Conservation (phyloP, 2,797 vertebrate species). For the Atherinosoma microstoma region DNA sequence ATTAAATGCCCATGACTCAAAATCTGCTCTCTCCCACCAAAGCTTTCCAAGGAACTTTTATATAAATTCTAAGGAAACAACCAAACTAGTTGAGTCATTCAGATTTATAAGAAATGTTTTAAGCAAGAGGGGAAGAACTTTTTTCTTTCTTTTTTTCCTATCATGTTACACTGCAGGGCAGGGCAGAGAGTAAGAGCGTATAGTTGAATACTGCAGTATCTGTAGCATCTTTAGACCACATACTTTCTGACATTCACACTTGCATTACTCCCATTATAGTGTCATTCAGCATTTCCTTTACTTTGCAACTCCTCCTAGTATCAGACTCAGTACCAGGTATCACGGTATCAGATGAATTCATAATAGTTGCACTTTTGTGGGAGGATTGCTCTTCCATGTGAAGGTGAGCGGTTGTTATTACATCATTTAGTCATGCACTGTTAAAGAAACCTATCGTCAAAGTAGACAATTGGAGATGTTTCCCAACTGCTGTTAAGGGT, state of each 20-base stretch:
- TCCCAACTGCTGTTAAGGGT: slow-evolving; percentile 32
- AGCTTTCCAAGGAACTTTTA: not conserved
- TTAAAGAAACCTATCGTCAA: slow-evolving; percentile 24
- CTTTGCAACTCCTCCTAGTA: slow-evolving; percentile 1
- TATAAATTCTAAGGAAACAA: not conserved
- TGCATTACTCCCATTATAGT: not conserved
- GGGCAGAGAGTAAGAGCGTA: not conserved
- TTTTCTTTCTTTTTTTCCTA: not conserved
- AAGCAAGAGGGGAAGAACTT: not conserved
- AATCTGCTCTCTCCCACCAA: not conserved
- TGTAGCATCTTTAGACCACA: not conserved
- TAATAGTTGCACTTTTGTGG: not conserved
- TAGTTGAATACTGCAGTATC: not conserved
- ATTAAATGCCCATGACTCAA: not conserved
- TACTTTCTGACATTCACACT: not conserved
- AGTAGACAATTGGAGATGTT: slow-evolving; percentile 29
- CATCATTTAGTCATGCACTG: slow-evolving; percentile 18
- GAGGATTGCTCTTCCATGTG: not conserved
- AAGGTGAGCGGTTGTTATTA: slow-evolving; percentile 32
- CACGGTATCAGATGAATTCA: slow-evolving; percentile 11
- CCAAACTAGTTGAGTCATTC: not conserved
- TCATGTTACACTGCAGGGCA: not conserved
- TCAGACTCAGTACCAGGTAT: not conserved
- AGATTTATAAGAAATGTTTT: not conserved
- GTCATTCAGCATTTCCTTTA: slow-evolving; percentile 26